Percentiles rank a stretch among this genome's conserved stretches.
phyloP scores from a whole-genome alignment of 2,113 vertebrate genomes.

The Datnioides undecimradiatus region DNA sequence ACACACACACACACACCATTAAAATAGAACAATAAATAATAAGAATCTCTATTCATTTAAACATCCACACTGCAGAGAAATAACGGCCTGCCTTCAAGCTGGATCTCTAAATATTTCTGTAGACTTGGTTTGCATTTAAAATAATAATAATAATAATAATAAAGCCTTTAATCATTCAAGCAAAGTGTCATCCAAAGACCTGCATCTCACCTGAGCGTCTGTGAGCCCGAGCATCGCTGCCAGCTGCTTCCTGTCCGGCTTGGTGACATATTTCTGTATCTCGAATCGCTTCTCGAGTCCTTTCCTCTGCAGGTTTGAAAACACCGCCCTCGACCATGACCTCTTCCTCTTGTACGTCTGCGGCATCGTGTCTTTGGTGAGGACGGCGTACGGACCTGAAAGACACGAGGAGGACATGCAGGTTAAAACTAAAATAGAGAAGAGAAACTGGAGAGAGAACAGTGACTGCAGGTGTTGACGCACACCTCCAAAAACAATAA shows the following conservation, averaged over 20 bases:
- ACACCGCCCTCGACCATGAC: slow-evolving; percentile 98
- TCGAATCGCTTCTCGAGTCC: slow-evolving; percentile 98
- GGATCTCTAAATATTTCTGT: not conserved
- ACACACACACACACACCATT: too few species aligned
- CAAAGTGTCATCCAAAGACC: too few species aligned
- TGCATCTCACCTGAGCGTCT: slow-evolving; percentile 91
- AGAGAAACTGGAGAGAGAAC: not conserved
- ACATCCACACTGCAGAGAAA: too few species aligned
- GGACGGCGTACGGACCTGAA: slow-evolving; percentile 94
- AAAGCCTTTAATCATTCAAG: not conserved
- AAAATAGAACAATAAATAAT: too few species aligned
- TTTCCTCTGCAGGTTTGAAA: slow-evolving; percentile 98
- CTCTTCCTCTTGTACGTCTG: slow-evolving; percentile 98
- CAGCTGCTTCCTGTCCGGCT: slow-evolving; percentile 97
- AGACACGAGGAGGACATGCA: slow-evolving; percentile 25
- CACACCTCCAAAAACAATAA: slow-evolving; percentile 26
- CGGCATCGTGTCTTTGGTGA: slow-evolving; percentile 98
- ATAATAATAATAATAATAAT: too few species aligned
- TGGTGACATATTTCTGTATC: slow-evolving; percentile 99
- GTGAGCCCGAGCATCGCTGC: slow-evolving; percentile 98
- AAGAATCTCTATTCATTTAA: too few species aligned
- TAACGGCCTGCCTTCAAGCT: not conserved
- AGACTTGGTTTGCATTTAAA: too few species aligned
- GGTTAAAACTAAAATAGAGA: slow-evolving; percentile 7
- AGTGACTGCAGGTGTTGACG: slow-evolving; percentile 35